Evolutionary conservation across 2,113 vertebrate species (phyloP).

Genomic region (Plestiodon gilberti): DNA sequence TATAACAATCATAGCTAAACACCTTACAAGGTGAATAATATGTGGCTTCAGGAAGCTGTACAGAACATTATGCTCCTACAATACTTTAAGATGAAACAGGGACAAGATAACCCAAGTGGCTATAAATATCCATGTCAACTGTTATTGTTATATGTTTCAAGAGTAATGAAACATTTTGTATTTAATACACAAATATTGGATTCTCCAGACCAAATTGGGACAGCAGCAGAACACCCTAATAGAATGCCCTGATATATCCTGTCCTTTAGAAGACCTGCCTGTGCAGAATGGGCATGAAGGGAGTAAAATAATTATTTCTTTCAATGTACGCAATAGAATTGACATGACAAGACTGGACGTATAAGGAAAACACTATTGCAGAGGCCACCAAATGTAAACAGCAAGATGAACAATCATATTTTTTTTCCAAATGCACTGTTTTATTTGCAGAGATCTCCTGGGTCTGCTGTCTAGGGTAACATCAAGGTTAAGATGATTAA

Average conservation of each 20-base stretch:
- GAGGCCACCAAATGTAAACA: conserved; percentile 48
- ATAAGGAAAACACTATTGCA: background rate
- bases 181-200: background rate
- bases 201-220: background rate
- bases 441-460: conserved; percentile 50
- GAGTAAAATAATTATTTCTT: conserved; percentile 43
- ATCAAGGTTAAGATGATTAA: conserved; percentile 70
- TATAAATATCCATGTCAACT: background rate
- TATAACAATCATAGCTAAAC: background rate
- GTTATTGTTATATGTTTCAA: conserved; percentile 2
- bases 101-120: background rate
- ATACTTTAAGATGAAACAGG: background rate
- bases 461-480: conserved; percentile 57
- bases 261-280: background rate
- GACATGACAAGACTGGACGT: conserved; percentile 16
- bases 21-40: fast-evolving
- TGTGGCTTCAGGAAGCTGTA: background rate
- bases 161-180: background rate
- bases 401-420: conserved; percentile 60
- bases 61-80: background rate
- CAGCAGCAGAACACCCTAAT: background rate
- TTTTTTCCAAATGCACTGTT: conserved; percentile 50
- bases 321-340: background rate
- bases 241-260: background rate
- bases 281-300: background rate